Evolutionary conservation across 2,888 invertebrate species (phyloP), one percentile per base, ranked within the genome.

Genomic region (Dioctria rufipes): DNA sequence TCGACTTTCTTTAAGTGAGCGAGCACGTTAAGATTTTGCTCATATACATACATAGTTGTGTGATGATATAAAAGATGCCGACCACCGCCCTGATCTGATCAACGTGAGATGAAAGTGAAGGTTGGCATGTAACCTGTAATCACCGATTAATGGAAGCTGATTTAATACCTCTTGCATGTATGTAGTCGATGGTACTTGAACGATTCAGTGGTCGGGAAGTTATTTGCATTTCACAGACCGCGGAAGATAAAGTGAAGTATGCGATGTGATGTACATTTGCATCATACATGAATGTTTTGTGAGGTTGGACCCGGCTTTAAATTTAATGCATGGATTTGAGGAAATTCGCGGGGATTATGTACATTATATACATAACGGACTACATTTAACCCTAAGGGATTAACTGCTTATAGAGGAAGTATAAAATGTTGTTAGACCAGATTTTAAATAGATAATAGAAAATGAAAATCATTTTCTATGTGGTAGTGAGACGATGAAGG

Each of bases 71-170:
- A 25, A 60, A 60, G 73, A 60, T 42, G 60, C 73, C 73, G 73
- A 39, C 8, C 5, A 37, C 11, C 13, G 13, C 11, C 9, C 25
- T 54, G 66, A 65, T 78, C 25, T 54, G 66, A 65, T 78, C 78
- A 66, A 75, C 61, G 61, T 60, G 39, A 61, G 66, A 78, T 78
- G 78, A 78, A 78, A 78, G 78, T 78, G 66, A 78, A 66, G 40
- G 40, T 54, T 65, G 69, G 69, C 69, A 11, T 39, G 69, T 37
- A 69, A 69, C 73, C 73, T 13, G 58, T 60, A 78, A 54, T 46
- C 5, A 54, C 66, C 66, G 66, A 42, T 75, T 75, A 75, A 75
- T 61, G 6, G 61, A 61, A 61, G 39, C 61, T 61, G 61, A 25
- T 61, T 61, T 61, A 61, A 39, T 61, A 25, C 25, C 61, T 8